A percentile compares a stretch with the other conserved stretches of the same genome.
phyloP scores from a whole-genome alignment of 2,113 vertebrate genomes.

The Malurus melanocephalus region DNA sequence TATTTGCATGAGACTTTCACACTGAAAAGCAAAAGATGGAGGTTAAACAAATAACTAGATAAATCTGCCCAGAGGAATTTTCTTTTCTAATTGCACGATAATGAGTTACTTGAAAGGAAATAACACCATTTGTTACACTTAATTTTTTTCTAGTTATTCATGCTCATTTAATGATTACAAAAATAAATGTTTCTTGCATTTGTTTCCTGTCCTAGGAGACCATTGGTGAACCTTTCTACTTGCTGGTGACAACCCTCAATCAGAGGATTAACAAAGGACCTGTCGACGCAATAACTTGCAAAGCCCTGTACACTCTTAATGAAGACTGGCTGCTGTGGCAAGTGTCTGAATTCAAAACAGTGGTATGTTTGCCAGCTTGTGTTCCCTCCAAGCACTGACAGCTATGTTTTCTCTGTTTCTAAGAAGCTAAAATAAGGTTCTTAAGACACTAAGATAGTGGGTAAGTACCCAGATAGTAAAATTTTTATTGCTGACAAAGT shows the following conservation, averaged over 20 bases:
- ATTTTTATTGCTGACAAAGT: not conserved
- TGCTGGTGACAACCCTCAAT: conserved; percentile 86
- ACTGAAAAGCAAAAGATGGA: conserved; percentile 8
- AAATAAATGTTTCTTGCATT: not conserved
- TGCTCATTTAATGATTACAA: not conserved
- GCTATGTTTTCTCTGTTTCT: not conserved
- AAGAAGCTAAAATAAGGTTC: not conserved
- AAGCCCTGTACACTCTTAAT: conserved; percentile 91
- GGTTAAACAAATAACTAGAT: conserved; percentile 16
- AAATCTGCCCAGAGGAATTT: not conserved
- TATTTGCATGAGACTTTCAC: conserved; percentile 28
- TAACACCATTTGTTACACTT: not conserved
- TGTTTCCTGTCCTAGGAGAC: conserved; percentile 78
- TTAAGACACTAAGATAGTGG: not conserved
- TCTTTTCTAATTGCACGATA: conserved; percentile 1
- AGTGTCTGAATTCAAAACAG: conserved; percentile 83
- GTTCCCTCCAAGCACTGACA: not conserved
- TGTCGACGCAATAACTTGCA: conserved; percentile 89
- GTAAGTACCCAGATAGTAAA: not conserved
- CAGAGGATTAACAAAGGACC: conserved; percentile 92
- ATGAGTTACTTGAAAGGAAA: not conserved
- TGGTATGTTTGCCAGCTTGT: conserved; percentile 74
- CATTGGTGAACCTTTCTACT: conserved; percentile 89
- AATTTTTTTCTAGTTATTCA: not conserved
- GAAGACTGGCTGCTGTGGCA: conserved; percentile 97